These are phyloP conservation scores for Drosophila busckii DNA, from an alignment of 1,140 invertebrate genomes.

Conservation along the genomic window DNA sequence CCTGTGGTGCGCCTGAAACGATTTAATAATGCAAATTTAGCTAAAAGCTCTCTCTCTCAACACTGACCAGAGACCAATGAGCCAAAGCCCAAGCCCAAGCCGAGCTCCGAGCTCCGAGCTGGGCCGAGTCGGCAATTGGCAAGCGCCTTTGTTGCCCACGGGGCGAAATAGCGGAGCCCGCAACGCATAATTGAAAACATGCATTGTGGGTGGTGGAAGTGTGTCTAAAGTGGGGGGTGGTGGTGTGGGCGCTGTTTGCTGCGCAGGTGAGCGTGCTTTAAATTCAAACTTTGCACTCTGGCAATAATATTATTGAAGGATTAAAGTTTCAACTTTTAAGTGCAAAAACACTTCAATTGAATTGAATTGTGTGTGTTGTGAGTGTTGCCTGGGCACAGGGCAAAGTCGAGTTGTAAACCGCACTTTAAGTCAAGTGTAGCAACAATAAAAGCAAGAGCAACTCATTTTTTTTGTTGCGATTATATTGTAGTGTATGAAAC, in stretches of 20 bases:
- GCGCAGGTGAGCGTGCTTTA: constrained; percentile 3
- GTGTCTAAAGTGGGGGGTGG: neutral
- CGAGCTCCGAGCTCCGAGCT: too few relatives aligned
- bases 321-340: constrained; percentile 75
- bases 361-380: constrained; percentile 48
- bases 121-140: constrained; percentile 20
- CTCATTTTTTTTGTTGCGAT: constrained; percentile 54
- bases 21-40: constrained; percentile 49
- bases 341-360: constrained; percentile 72
- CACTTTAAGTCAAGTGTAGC: constrained; percentile 53
- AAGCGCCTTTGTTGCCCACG: constrained; percentile 9
- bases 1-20: constrained; percentile 6
- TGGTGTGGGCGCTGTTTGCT: constrained; percentile 5
- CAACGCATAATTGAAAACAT: constrained; percentile 46
- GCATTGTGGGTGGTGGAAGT: neutral
- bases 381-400: constrained; percentile 14
- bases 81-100: constrained; percentile 19
- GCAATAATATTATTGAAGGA: constrained; percentile 72
- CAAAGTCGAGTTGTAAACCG: constrained; percentile 41
- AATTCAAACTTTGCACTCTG: constrained; percentile 60
- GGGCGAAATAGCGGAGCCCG: constrained; percentile 18
- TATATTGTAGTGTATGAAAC: constrained; percentile 43
- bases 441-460: too few relatives aligned
- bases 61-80: constrained; percentile 39
- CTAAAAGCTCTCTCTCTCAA: constrained; percentile 20